These are phyloP conservation scores for Fulica atra DNA, from an alignment of 2,113 vertebrate genomes.

Conservation along the genomic window DNA sequence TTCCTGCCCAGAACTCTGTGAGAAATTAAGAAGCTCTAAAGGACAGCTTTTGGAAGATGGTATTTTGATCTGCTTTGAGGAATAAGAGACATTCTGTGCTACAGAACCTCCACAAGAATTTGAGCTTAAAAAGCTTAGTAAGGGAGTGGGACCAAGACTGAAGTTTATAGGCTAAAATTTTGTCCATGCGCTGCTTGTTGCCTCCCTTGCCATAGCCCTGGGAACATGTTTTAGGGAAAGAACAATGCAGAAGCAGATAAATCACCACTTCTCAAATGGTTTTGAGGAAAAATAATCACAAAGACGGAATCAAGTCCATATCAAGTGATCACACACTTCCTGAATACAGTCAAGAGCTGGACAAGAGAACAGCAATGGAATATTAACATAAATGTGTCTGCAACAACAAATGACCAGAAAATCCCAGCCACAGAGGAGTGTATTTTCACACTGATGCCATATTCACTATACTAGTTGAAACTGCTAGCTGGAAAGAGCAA, in stretches of 20 bases:
- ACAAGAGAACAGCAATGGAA: not conserved
- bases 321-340: not conserved
- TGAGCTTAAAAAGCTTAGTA: not conserved
- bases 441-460: not conserved
- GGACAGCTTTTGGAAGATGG: not conserved
- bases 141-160: not conserved
- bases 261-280: not conserved
- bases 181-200: not conserved
- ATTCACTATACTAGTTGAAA: not conserved
- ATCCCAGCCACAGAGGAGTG: not conserved
- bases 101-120: not conserved
- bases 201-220: not conserved
- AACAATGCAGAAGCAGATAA: not conserved
- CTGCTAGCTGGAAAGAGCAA: not conserved
- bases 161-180: not conserved
- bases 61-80: not conserved
- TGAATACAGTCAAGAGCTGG: not conserved
- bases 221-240: not conserved
- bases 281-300: not conserved
- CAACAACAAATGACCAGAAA: not conserved
- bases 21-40: not conserved
- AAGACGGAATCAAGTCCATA: not conserved
- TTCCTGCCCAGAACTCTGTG: not conserved
- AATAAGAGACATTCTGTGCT: not conserved
- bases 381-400: not conserved